Evolutionary conservation across 92 coral and sea anemone genomes (phyloP).

Genomic region (Plumapathes pennacea): DNA sequence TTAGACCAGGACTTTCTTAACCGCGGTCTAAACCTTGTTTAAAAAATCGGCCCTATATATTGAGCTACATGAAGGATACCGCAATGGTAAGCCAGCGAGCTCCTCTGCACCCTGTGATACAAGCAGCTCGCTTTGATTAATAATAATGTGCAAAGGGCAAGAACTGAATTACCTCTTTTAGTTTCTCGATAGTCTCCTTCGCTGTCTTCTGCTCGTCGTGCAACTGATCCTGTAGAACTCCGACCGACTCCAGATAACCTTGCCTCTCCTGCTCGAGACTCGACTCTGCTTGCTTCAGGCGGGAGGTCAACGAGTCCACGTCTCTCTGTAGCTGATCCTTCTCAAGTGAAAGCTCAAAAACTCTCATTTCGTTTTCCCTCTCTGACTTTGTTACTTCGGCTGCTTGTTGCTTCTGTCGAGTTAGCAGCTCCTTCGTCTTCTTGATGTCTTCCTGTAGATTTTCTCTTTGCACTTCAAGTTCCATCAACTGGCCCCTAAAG

Average conservation of each 20-base stretch:
- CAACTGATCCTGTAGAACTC: slow-evolving; percentile 61
- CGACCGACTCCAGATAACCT: slow-evolving; percentile 48
- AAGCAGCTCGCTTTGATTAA: background rate
- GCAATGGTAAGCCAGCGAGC: no score
- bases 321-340: slow-evolving; percentile 67
- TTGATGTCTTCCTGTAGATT: slow-evolving; percentile 77
- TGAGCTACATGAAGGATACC: no score
- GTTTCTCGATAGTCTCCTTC: slow-evolving; percentile 61
- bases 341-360: slow-evolving; percentile 67
- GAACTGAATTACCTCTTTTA: slow-evolving; percentile 75
- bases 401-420: slow-evolving; percentile 67
- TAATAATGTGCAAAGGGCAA: background rate
- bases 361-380: slow-evolving; percentile 73
- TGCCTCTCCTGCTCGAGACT: slow-evolving; percentile 49
- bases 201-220: slow-evolving; percentile 69
- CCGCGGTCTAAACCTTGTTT: no score
- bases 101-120: background rate
- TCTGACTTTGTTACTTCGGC: slow-evolving; percentile 70
- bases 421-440: slow-evolving; percentile 56
- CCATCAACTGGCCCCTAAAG: slow-evolving; percentile 84
- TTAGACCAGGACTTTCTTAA: no score
- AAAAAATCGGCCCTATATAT: no score
- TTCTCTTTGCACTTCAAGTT: slow-evolving; percentile 76
- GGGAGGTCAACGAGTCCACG: slow-evolving; percentile 60
- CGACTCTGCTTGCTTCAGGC: slow-evolving; percentile 54